Conservation (phyloP, 2,888 invertebrate species). For the Pterostichus niger region DNA sequence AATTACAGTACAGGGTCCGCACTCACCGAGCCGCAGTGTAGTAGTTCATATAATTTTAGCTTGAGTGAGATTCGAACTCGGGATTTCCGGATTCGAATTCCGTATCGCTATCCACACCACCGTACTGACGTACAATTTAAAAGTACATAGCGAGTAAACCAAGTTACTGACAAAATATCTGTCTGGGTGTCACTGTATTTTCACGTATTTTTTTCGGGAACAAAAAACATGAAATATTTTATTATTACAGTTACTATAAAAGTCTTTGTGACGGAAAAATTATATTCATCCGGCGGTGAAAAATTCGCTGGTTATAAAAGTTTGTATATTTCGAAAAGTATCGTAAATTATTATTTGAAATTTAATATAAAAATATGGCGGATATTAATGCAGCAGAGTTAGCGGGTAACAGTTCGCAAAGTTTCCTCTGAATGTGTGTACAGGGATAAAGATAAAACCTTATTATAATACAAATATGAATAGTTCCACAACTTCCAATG, state of each 20-base stretch:
- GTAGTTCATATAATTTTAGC: no score
- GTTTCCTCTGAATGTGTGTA: slow-evolving; percentile 28
- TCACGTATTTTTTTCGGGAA: not conserved
- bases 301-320: slow-evolving; percentile 9
- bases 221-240: slow-evolving; percentile 4
- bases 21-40: no score
- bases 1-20: no score
- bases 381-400: slow-evolving; percentile 19
- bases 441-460: slow-evolving; percentile 43
- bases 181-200: not conserved
- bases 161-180: no score
- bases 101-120: no score
- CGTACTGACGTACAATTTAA: no score
- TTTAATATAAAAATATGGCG: slow-evolving; percentile 35
- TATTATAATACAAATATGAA: slow-evolving; percentile 53
- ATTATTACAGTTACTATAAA: not conserved
- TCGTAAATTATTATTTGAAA: slow-evolving; percentile 33
- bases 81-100: no score
- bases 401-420: slow-evolving; percentile 21
- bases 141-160: no score
- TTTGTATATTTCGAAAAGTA: slow-evolving; percentile 16
- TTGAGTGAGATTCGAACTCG: no score
- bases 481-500: slow-evolving; percentile 45
- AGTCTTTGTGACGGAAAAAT: not conserved
- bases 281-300: not conserved